Percentiles rank a stretch among this genome's conserved stretches.
Evolutionary conservation across 2,113 vertebrate species (phyloP).

Genomic region (Menidia beryllina): DNA sequence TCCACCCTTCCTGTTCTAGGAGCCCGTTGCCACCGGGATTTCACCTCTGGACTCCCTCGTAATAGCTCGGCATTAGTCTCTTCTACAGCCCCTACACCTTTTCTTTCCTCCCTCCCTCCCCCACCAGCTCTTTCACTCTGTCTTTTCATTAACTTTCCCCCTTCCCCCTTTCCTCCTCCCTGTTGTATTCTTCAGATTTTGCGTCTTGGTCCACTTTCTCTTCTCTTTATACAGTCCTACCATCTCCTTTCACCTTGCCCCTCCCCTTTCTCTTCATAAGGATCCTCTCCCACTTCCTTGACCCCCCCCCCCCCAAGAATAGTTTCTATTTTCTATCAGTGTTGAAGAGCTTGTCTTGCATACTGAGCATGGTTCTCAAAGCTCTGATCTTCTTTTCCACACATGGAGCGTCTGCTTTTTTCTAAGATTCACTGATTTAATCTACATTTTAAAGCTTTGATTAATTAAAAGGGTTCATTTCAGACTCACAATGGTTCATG

Average conservation of each 20-base stretch:
- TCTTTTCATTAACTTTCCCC: not conserved
- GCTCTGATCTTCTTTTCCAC: conserved; percentile 20
- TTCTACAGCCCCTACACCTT: not conserved
- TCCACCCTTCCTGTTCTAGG: not conserved
- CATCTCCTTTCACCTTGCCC: conserved; percentile 22
- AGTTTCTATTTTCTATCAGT: no score
- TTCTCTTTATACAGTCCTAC: conserved; percentile 13
- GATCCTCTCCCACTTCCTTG: conserved; percentile 16
- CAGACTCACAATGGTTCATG: not conserved
- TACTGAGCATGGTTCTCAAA: conserved; percentile 55
- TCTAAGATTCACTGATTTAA: not conserved
- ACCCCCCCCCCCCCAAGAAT: conserved; percentile 9
- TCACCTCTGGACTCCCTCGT: not conserved
- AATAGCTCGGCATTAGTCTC: not conserved
- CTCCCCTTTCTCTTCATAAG: conserved; percentile 24
- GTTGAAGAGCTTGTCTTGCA: conserved; percentile 25
- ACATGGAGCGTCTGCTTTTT: not conserved
- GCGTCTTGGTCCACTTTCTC: not conserved
- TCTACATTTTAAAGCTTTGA: not conserved
- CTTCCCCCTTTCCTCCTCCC: conserved; percentile 2
- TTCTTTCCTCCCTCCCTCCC: not conserved
- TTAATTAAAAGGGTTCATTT: not conserved
- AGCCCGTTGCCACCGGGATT: not conserved
- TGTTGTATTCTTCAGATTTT: conserved; percentile 12
- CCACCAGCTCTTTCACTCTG: not conserved